Conservation (phyloP, 2,888 invertebrate genomes). For the Blastobasis adustella region DNA sequence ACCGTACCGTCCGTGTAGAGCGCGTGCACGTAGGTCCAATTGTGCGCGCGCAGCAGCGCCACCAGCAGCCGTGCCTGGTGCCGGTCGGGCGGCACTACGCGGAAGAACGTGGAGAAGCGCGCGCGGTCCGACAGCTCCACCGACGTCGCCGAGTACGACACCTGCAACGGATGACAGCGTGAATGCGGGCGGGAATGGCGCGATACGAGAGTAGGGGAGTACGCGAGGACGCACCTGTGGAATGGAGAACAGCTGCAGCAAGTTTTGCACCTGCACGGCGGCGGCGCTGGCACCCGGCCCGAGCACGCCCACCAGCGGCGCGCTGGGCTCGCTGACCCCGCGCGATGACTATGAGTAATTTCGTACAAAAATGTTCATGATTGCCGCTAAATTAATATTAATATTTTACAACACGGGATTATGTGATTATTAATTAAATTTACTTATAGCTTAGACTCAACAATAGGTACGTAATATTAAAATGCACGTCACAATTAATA, state of each 20-base stretch:
- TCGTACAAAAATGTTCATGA: too few relatives aligned
- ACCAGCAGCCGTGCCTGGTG: slow-evolving; percentile 85
- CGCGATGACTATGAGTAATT: background rate
- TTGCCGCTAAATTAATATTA: too few relatives aligned
- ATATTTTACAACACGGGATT: too few relatives aligned
- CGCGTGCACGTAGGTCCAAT: slow-evolving; percentile 87
- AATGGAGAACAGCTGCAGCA: slow-evolving; percentile 80
- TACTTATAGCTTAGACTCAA: too few relatives aligned
- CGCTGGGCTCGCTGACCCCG: background rate
- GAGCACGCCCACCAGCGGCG: slow-evolving; percentile 79
- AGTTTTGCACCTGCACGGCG: slow-evolving; percentile 82
- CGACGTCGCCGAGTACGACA: slow-evolving; percentile 82
- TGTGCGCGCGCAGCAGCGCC: slow-evolving; percentile 78
- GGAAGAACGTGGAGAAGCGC: slow-evolving; percentile 83
- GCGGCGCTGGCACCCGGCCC: slow-evolving; percentile 85
- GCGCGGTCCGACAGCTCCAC: slow-evolving; percentile 84
- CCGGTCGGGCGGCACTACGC: slow-evolving; percentile 86
- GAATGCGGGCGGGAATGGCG: background rate
- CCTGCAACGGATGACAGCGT: slow-evolving; percentile 46
- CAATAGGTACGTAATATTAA: too few relatives aligned
- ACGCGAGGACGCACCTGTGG: slow-evolving; percentile 73
- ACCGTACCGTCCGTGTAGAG: slow-evolving; percentile 78
- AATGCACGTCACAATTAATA: too few relatives aligned
- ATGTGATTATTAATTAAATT: too few relatives aligned
- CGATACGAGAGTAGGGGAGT: background rate